Evolutionary conservation across 2,797 vertebrate genomes (phyloP), one percentile per base, ranked within the genome.

Genomic region (Champsocephalus gunnari): DNA sequence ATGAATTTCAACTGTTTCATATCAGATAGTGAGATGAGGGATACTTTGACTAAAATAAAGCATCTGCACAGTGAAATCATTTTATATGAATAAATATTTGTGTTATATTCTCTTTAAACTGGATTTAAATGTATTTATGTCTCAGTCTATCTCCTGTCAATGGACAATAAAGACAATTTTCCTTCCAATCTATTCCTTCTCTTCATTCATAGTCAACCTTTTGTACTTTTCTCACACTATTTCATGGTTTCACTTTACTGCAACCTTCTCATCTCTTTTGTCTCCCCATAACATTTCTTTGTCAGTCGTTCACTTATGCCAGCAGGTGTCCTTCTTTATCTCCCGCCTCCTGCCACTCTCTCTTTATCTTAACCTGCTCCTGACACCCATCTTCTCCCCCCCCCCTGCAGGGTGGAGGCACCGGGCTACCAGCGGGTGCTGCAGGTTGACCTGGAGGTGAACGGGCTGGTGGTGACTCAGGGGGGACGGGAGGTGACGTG

Each of bases 371-470:
- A 90, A 84, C 80, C 63, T 59, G 50, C 57, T 51, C 12, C 59
- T 84, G 67, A 89, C 80, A 57, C 54, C 13, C 7, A 47, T 50
- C 65, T 76, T 65, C 49, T 82, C 44, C 51, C 51, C 83, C 34
- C 34, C 64, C 51, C 55, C 28, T 28, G 24, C 93, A 98, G 97
- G 69, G 92, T 87, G 85, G 96, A 95, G 82, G 89, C 82, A 0
- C 88, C 89, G 0, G 90, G 93, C 9, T 95, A 96, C 90, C 95
- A 92, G 34, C 96, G 96, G 79, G 96, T 99, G 9, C 93, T 97
- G 77, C 96, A 97, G 87, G 94, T 99, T 91, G 96, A 95, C 89
- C 95, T 99, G 63, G 97, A 99, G 87, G 94, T 99, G 21, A 93
- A 96, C 72, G 95, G 96, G 64, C 91, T 97, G 90, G 95, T 96